Percentiles rank a stretch among this genome's conserved stretches.
phyloP scores from a whole-genome alignment of 2,888 invertebrate genomes.

The Eristalis tenax region DNA sequence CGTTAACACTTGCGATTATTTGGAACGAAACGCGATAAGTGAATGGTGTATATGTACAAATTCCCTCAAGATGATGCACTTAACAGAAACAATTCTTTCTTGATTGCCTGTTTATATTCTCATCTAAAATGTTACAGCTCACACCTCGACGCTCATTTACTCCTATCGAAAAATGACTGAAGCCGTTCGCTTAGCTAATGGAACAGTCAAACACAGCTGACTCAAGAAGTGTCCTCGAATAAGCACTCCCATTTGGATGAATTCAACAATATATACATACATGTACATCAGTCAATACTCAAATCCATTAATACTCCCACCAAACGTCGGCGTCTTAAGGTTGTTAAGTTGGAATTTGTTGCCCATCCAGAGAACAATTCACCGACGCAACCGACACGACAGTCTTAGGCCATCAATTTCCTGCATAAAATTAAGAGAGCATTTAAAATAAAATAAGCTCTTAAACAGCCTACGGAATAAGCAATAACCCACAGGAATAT shows the following conservation, averaged over 20 bases:
- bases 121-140: background rate
- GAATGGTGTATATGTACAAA: background rate
- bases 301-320: conserved; percentile 34
- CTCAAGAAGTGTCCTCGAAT: background rate
- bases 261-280: conserved; percentile 8
- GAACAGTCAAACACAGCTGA: conserved; percentile 18
- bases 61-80: background rate
- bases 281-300: conserved; percentile 31
- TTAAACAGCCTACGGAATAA: conserved; percentile 27
- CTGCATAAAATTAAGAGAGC: conserved; percentile 53
- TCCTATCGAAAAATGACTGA: background rate
- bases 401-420: conserved; percentile 32
- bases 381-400: conserved; percentile 13
- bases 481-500: conserved; percentile 1
- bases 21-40: background rate
- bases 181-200: background rate
- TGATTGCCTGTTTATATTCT: background rate
- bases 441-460: conserved; percentile 62
- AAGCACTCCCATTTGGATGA: conserved; percentile 43
- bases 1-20: background rate
- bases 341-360: conserved; percentile 47
- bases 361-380: conserved; percentile 31
- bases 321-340: conserved; percentile 29
- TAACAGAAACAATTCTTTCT: background rate
- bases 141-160: background rate